Percentiles rank a stretch among this genome's conserved stretches.
Evolutionary conservation across 2,113 vertebrate species (phyloP).

Genomic region (Passer domesticus): DNA sequence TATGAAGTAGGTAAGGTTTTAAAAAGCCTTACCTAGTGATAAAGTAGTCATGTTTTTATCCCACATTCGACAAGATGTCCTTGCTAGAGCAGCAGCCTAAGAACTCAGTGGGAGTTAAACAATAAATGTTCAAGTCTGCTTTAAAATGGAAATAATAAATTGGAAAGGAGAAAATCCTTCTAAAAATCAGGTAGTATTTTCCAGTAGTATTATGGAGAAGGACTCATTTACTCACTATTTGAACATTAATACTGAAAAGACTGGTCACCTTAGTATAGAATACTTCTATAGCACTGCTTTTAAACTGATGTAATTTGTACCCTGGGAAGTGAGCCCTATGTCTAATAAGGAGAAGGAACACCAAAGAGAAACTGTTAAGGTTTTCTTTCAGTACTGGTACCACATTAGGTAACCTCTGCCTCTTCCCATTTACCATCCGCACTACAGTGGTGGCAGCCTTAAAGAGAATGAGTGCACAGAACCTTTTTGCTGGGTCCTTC

Average conservation of each 20-base stretch:
- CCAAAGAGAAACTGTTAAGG: background rate
- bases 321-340: background rate
- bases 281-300: background rate
- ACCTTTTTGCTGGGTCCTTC: background rate
- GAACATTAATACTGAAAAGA: background rate
- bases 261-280: background rate
- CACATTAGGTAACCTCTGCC: background rate
- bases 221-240: background rate
- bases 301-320: background rate
- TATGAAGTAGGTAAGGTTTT: background rate
- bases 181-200: background rate
- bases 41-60: background rate
- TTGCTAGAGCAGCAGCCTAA: background rate
- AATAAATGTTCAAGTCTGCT: background rate
- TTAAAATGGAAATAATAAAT: background rate
- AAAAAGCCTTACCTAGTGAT: background rate
- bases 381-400: background rate
- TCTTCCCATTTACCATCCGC: background rate
- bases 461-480: accelerated
- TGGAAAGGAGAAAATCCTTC: background rate
- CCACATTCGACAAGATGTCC: background rate
- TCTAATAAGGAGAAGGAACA: background rate
- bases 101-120: background rate
- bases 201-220: background rate
- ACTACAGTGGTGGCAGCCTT: background rate